Evolutionary conservation across 2,797 vertebrate species (phyloP).

Genomic region (Coregonus sp.): DNA sequence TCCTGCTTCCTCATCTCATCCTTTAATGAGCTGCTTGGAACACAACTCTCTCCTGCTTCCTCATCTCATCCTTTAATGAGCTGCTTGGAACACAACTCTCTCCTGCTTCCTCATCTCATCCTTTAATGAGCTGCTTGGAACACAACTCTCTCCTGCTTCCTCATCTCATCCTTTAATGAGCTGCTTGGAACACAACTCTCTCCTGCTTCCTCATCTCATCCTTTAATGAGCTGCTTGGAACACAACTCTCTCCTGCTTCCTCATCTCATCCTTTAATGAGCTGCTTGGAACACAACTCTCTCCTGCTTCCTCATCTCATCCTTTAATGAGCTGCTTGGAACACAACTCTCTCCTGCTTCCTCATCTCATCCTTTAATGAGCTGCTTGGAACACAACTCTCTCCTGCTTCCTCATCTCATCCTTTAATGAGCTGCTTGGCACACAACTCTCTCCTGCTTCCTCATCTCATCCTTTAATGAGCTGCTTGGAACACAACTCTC

Average conservation of each 20-base stretch:
- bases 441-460: slow-evolving; percentile 13
- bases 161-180: slow-evolving; percentile 18
- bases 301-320: slow-evolving; percentile 9
- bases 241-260: slow-evolving; percentile 13
- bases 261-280: slow-evolving; percentile 18
- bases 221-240: slow-evolving; percentile 11
- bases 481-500: slow-evolving; percentile 1
- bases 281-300: slow-evolving; percentile 1
- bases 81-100: neutral
- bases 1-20: slow-evolving; percentile 9
- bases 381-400: neutral
- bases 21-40: slow-evolving; percentile 11
- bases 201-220: slow-evolving; percentile 9
- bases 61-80: slow-evolving; percentile 17
- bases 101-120: too few relatives aligned
- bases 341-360: slow-evolving; percentile 13
- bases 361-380: slow-evolving; percentile 18
- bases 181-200: slow-evolving; percentile 1
- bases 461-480: slow-evolving; percentile 18
- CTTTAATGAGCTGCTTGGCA: slow-evolving; percentile 8
- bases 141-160: slow-evolving; percentile 13
- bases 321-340: slow-evolving; percentile 11
- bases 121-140: too few relatives aligned
- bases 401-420: slow-evolving; percentile 9
- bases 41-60: slow-evolving; percentile 13